Evolutionary conservation across 1,140 invertebrate species (phyloP).

Genomic region (Globodera rostochiensis): DNA sequence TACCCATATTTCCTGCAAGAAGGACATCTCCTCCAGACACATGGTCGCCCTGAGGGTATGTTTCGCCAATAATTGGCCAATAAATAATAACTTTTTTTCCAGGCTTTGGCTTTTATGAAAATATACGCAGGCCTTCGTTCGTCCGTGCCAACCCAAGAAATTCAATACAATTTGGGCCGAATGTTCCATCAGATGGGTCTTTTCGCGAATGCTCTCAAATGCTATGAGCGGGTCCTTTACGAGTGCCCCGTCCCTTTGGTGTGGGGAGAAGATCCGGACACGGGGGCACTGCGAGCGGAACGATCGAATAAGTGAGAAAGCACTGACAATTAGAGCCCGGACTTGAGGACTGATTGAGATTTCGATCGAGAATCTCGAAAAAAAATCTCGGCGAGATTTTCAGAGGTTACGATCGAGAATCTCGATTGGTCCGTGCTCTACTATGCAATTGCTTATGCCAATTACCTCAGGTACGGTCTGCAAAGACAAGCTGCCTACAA

Average conservation of each 20-base stretch:
- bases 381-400: no score
- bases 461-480: slow-evolving; percentile 54
- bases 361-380: no score
- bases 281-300: slow-evolving; percentile 34
- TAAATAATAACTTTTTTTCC: slow-evolving; percentile 16
- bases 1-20: slow-evolving; percentile 64
- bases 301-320: slow-evolving; percentile 25
- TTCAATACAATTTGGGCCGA: slow-evolving; percentile 59
- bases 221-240: slow-evolving; percentile 57
- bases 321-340: no score
- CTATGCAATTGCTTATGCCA: slow-evolving; percentile 13
- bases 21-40: slow-evolving; percentile 61
- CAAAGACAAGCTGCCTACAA: slow-evolving; percentile 66
- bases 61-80: slow-evolving; percentile 27
- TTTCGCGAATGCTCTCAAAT: slow-evolving; percentile 54
- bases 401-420: no score
- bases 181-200: slow-evolving; percentile 63
- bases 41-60: slow-evolving; percentile 56
- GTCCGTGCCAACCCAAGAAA: slow-evolving; percentile 46
- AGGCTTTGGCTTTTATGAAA: slow-evolving; percentile 60
- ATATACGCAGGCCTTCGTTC: slow-evolving; percentile 49
- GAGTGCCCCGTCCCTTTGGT: slow-evolving; percentile 41
- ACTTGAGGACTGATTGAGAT: no score
- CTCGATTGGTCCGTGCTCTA: no score
- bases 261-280: slow-evolving; percentile 39